Conservation (phyloP, 2,888 invertebrate genomes). For the Diarsia rubi region DNA sequence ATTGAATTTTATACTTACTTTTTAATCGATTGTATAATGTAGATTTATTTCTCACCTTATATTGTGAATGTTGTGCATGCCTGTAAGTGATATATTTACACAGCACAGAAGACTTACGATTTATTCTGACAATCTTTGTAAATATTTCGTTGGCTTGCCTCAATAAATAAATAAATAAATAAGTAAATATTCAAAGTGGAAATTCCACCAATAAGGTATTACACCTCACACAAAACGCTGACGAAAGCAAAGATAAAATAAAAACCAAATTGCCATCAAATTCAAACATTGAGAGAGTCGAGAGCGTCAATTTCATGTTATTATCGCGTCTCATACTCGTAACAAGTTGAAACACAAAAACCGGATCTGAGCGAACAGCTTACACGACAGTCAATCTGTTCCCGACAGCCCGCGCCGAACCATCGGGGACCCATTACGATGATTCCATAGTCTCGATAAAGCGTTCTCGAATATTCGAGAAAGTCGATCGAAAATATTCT, state of each 20-base stretch:
- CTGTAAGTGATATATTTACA: too few species aligned
- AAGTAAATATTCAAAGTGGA: constrained; percentile 9
- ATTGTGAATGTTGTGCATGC: too few species aligned
- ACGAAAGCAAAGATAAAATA: constrained; percentile 56
- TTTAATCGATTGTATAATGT: too few species aligned
- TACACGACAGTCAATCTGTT: constrained; percentile 65
- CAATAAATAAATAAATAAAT: too few species aligned
- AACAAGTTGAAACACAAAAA: constrained; percentile 67
- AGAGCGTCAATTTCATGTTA: constrained; percentile 63
- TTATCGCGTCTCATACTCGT: constrained; percentile 60
- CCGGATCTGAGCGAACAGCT: constrained; percentile 61
- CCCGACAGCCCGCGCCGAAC: constrained; percentile 55
- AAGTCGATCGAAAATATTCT: constrained; percentile 80
- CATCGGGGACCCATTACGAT: constrained; percentile 72
- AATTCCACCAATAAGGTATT: constrained; percentile 42
- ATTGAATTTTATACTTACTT: too few species aligned
- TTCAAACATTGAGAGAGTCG: constrained; percentile 41
- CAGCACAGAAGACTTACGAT: too few species aligned
- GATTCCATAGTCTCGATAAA: constrained; percentile 74
- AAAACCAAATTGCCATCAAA: constrained; percentile 60
- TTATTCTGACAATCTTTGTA: too few species aligned
- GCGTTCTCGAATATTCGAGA: constrained; percentile 70
- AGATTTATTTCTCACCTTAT: too few species aligned
- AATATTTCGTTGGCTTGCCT: too few species aligned
- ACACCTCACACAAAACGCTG: constrained; percentile 45